Evolutionary conservation across 1,140 invertebrate genomes (phyloP), one percentile per base, ranked within the genome.

Genomic region (Aphaenogaster rudis): DNA sequence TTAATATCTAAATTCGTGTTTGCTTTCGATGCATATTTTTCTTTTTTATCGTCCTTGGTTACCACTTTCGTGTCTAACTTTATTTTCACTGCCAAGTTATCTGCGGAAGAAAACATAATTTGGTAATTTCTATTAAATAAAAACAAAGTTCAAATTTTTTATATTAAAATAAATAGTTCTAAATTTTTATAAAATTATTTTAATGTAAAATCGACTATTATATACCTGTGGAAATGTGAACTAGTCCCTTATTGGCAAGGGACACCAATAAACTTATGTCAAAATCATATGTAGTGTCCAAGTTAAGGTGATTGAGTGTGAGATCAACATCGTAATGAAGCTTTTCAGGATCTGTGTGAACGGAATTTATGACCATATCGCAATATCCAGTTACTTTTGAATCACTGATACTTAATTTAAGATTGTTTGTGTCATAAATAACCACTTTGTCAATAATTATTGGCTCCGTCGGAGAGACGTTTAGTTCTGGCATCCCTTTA

Each of bases 331-430:
- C 21, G 0, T 33, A 28, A 2, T 13, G 11, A 21, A 13, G 5
- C 3, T 28, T 48, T 0, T 33, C 42, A 69, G 21, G 2, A 1
- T 2, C 8, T 28, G 11, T 11, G 0, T 15, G 1, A 50, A 15
- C 0, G n/a, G 21, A 28, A 3, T 0, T 7, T 50, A 33, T 0
- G 0, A 9, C 5, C 0, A 48, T 15, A 50, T 48, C 0, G 9
- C 42, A 69, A 15, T 50, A 3, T 28, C 66, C 66, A 15, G 0
- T 28, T 50, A 17, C 1, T 28, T 69, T 69, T 13, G 1, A 2
- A 28, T 69, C 42, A 17, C 15, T 28, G 42, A 48, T 0, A 48
- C 0, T 48, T 48, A 69, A 15, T 17, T 69, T 69, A 69, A 69
- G 42, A 8, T 17, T 50, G 2, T 69, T 6, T 3, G 13, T 48